Evolutionary conservation across 2,113 vertebrate genomes (phyloP), one percentile per base, ranked within the genome.

Genomic region (Andinoacara biseriatus): DNA sequence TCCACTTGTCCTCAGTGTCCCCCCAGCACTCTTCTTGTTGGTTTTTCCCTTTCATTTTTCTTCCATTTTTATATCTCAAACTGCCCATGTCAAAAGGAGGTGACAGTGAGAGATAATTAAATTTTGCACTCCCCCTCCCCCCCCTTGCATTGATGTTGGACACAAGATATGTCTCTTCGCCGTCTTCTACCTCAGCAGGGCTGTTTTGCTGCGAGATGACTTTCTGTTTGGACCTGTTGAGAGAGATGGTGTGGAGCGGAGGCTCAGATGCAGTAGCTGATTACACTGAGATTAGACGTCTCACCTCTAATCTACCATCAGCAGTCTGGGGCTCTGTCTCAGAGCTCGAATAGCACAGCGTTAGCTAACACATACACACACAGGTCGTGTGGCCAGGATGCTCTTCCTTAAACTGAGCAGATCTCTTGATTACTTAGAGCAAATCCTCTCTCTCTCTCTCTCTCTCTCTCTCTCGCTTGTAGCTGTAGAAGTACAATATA

Each of bases 281-380:
- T 94, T 91, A 91, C 82, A 81, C 78, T 83, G 83, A 90, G 91
- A 92, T 94, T 89, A 93, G 83, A 93, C 80, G 87, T 91, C 90
- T 93, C 89, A 89, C 82, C 80, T 88, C 87, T 95, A 94, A 95
- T 95, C 95, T 95, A 35, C 82, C 90, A 90, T 95, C 90, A 89
- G 77, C 87, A 90, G 88, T 86, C 90, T 91, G 87, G 82, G 89
- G 54, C 85, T 84, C 82, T 86, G 81, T 93, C 87, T 88, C 87
- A 56, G 54, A 65, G 86, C 90, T 91, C 88, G 7, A 57, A 89
- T 84, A 90, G 81, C 78, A 88, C 84, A 62, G 52, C 29, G 57
- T 78, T 57, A 49, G 75, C 85, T 76, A 61, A 57, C 60, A 10
- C 72, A 52, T 67, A 59, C 58, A 40, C 84, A 81, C 26, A 59